These are phyloP conservation scores for Deladenus siricidicola DNA, from an alignment of 2,888 invertebrate genomes.

Conservation along the genomic window DNA sequence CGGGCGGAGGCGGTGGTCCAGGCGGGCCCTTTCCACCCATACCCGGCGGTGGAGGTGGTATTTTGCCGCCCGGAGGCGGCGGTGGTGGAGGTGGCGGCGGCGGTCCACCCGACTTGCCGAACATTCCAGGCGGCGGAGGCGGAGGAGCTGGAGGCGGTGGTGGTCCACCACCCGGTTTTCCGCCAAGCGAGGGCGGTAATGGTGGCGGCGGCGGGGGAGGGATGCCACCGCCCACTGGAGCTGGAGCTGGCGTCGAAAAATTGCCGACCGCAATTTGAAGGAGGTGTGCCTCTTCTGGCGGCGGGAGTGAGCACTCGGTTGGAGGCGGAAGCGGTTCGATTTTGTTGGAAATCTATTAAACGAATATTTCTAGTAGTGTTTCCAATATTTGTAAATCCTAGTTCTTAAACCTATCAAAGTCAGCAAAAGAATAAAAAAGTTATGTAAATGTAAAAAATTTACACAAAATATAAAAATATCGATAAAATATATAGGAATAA, in stretches of 20 bases:
- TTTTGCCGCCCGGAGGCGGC: conserved; percentile 11
- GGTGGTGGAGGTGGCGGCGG: conserved; percentile 16
- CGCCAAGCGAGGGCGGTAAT: conserved; percentile 4
- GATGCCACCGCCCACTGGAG: neutral
- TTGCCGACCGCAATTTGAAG: neutral
- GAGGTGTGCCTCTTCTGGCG: conserved; percentile 9
- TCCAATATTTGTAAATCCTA: too few relatives aligned
- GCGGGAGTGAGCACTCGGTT: conserved; percentile 12
- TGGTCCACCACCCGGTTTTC: conserved; percentile 2
- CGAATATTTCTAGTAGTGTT: neutral
- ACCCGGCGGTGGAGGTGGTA: neutral
- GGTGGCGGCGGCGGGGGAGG: conserved; percentile 22
- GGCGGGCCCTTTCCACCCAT: neutral
- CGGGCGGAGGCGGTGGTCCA: conserved; percentile 7
- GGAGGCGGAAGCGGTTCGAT: conserved; percentile 7
- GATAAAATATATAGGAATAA: too few relatives aligned
- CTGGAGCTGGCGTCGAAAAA: neutral
- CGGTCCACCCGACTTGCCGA: neutral
- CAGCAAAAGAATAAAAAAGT: too few relatives aligned
- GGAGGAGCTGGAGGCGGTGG: conserved; percentile 4
- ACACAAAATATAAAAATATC: too few relatives aligned
- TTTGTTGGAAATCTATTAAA: conserved; percentile 5
- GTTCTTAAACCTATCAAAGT: too few relatives aligned
- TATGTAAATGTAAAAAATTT: neutral
- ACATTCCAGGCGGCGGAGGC: conserved; percentile 5